Evolutionary conservation across 2,797 vertebrate genomes (phyloP).

Genomic region (Prunella strophiata): DNA sequence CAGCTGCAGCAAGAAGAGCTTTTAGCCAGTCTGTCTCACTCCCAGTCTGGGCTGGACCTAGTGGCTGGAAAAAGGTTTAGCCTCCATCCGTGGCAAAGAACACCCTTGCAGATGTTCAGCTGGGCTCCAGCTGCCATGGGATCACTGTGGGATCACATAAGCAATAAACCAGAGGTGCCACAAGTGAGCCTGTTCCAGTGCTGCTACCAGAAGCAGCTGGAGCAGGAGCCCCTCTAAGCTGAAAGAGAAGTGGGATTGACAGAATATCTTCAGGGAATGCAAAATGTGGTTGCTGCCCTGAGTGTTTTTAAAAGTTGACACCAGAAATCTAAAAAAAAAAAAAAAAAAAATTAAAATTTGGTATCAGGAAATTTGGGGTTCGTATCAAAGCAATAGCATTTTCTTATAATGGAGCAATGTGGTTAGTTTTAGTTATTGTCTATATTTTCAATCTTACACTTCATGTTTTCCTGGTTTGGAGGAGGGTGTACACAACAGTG

Average conservation of each 20-base stretch:
- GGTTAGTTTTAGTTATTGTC: neutral
- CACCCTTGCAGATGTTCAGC: neutral
- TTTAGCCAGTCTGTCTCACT: neutral
- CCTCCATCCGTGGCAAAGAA: neutral
- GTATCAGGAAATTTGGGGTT: neutral
- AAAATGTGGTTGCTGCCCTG: neutral
- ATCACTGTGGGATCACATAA: neutral
- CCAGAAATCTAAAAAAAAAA: neutral
- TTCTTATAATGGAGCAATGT: neutral
- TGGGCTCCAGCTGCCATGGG: neutral
- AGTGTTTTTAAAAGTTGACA: neutral
- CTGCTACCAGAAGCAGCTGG: neutral
- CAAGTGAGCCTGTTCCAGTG: neutral
- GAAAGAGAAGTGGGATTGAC: neutral
- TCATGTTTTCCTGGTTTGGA: neutral
- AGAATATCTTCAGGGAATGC: neutral
- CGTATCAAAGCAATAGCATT: neutral
- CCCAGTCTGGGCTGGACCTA: neutral
- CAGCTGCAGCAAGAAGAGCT: neutral
- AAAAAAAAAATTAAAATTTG: neutral
- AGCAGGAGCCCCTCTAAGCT: neutral
- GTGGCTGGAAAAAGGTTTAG: neutral
- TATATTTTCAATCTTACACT: neutral
- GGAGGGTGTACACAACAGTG: accelerated
- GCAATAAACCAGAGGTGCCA: neutral